A percentile compares a stretch with the other conserved stretches of the same genome.
phyloP scores from a whole-genome alignment of 1,140 invertebrate genomes.

The Lepidurus couesii region DNA sequence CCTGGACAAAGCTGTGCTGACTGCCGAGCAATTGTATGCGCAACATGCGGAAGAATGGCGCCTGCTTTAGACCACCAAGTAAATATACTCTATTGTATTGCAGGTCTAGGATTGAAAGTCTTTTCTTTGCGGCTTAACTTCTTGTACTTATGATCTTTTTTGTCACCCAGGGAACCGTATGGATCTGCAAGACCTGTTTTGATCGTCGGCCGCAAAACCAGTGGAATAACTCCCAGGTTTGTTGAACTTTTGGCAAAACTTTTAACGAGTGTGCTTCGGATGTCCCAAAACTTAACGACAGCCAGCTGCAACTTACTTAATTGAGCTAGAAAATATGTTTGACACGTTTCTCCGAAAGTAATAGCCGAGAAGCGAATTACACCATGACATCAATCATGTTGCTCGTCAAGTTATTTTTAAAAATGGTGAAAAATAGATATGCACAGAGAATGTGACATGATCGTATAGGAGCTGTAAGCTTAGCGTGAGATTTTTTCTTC shows the following conservation, averaged over 20 bases:
- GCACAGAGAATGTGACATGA: too few relatives aligned
- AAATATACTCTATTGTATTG: background rate
- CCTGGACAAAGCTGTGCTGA: constrained; percentile 40
- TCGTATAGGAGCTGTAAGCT: too few relatives aligned
- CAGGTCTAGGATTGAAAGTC: background rate
- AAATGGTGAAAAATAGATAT: too few relatives aligned
- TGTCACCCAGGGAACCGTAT: constrained; percentile 30
- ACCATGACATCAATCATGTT: too few relatives aligned
- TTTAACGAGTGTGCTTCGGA: background rate
- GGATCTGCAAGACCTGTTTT: constrained; percentile 38
- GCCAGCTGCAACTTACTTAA: too few relatives aligned
- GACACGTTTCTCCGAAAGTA: too few relatives aligned
- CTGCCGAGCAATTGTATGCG: constrained; percentile 39
- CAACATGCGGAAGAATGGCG: constrained; percentile 39
- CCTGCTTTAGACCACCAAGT: constrained; percentile 35
- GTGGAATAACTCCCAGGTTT: constrained; percentile 23
- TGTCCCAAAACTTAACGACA: background rate
- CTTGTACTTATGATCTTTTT: background rate
- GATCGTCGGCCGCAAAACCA: constrained; percentile 35
- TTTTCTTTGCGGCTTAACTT: background rate
- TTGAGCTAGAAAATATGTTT: too few relatives aligned
- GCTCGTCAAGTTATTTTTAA: too few relatives aligned
- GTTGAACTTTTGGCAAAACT: background rate
- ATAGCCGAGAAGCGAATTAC: too few relatives aligned
- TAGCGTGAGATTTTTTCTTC: too few relatives aligned